Evolutionary conservation across 2,797 vertebrate species (phyloP).

Genomic region (Lacerta viridis): DNA sequence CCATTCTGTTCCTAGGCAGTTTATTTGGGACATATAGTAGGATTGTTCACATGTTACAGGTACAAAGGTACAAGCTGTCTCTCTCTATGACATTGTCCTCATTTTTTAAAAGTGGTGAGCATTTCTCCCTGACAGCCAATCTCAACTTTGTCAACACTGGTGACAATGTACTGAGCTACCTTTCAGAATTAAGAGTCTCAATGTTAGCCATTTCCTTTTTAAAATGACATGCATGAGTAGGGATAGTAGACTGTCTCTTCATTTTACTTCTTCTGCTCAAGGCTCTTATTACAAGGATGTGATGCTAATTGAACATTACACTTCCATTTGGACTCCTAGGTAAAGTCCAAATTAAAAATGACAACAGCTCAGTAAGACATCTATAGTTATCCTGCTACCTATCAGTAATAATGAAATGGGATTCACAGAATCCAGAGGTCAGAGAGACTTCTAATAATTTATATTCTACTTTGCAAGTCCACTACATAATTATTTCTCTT

Average conservation of each 20-base stretch:
- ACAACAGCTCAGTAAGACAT: background rate
- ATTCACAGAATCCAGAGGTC: background rate
- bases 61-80: too few species aligned
- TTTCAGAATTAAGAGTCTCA: background rate
- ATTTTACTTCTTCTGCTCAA: slow-evolving; percentile 21
- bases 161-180: background rate
- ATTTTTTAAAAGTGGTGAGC: background rate
- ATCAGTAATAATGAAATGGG: slow-evolving; percentile 33
- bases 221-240: background rate
- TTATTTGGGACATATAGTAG: too few species aligned
- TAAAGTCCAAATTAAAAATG: slow-evolving; percentile 44
- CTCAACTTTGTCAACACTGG: background rate
- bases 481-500: background rate
- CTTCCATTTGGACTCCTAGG: slow-evolving; percentile 31
- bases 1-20: too few species aligned
- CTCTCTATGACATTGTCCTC: background rate
- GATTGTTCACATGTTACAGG: too few species aligned
- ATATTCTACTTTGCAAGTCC: background rate
- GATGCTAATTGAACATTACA: slow-evolving; percentile 47
- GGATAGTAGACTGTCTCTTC: background rate
- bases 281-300: slow-evolving; percentile 21
- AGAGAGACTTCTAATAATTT: background rate
- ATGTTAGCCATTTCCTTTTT: background rate
- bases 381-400: background rate
- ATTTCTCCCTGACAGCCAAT: background rate